These are phyloP conservation scores for Thymelicus sylvestris DNA, from an alignment of 2,888 invertebrate species.

Conservation along the genomic window DNA sequence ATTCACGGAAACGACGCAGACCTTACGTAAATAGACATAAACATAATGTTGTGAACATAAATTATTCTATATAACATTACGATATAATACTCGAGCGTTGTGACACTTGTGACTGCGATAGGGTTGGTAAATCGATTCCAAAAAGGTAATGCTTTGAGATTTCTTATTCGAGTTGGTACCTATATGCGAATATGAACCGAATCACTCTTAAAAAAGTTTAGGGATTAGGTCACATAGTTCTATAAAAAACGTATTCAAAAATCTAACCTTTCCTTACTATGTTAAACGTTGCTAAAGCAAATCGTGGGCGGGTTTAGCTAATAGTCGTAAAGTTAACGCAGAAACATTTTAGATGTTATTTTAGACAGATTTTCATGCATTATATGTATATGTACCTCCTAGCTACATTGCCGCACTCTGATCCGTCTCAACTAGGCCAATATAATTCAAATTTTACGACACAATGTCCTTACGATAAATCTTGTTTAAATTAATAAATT, in stretches of 20 bases:
- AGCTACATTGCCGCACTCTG: not conserved
- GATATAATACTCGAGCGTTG: conserved; percentile 39
- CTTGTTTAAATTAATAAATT: conserved; percentile 37
- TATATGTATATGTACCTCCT: not conserved
- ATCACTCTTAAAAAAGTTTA: too few relatives aligned
- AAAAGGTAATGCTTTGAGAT: conserved; percentile 26
- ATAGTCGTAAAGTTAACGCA: too few relatives aligned
- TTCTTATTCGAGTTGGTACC: not conserved
- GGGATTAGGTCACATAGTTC: too few relatives aligned
- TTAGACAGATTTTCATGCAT: not conserved
- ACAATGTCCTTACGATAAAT: conserved; percentile 34
- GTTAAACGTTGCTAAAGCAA: too few relatives aligned
- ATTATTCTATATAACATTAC: conserved; percentile 50
- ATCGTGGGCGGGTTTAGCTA: too few relatives aligned
- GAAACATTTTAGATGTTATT: not conserved
- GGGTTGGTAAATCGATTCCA: conserved; percentile 29
- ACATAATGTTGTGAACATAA: conserved; percentile 61
- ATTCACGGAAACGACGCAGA: conserved; percentile 61
- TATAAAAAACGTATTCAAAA: too few relatives aligned
- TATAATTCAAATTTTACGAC: conserved; percentile 35
- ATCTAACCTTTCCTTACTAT: too few relatives aligned
- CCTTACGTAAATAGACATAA: conserved; percentile 64
- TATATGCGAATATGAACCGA: too few relatives aligned
- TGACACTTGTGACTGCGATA: conserved; percentile 36
- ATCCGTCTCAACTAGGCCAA: conserved; percentile 24